Evolutionary conservation across 2,797 vertebrate species (phyloP).

Genomic region (Varecia variegata): DNA sequence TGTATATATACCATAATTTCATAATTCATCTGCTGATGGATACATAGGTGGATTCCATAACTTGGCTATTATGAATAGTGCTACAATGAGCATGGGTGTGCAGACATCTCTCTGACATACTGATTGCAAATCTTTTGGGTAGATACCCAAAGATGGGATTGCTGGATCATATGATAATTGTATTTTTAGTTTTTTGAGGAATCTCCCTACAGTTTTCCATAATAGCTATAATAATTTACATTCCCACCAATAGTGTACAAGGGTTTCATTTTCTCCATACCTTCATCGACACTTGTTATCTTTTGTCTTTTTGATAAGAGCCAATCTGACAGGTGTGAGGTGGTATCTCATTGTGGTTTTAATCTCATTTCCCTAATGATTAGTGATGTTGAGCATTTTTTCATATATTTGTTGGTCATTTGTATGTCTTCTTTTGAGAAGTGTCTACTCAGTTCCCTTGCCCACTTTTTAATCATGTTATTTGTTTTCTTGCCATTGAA

Average conservation of each 20-base stretch:
- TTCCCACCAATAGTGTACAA: neutral
- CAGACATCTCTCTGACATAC: neutral
- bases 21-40: neutral
- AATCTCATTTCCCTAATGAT: neutral
- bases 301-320: neutral
- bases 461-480: neutral
- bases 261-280: neutral
- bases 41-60: neutral
- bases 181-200: neutral
- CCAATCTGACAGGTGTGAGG: neutral
- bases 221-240: neutral
- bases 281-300: neutral
- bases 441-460: neutral
- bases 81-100: too few species aligned
- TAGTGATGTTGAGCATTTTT: neutral
- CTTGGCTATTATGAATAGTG: neutral
- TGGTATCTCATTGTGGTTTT: neutral
- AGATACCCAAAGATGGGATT: neutral
- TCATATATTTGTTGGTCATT: neutral
- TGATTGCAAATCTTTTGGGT: neutral
- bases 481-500: neutral
- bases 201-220: neutral
- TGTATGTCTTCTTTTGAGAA: neutral
- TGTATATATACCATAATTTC: neutral
- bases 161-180: neutral